Evolutionary conservation across 1,140 invertebrate species (phyloP), one percentile per base, ranked within the genome.

Genomic region (Drosophila miranda): DNA sequence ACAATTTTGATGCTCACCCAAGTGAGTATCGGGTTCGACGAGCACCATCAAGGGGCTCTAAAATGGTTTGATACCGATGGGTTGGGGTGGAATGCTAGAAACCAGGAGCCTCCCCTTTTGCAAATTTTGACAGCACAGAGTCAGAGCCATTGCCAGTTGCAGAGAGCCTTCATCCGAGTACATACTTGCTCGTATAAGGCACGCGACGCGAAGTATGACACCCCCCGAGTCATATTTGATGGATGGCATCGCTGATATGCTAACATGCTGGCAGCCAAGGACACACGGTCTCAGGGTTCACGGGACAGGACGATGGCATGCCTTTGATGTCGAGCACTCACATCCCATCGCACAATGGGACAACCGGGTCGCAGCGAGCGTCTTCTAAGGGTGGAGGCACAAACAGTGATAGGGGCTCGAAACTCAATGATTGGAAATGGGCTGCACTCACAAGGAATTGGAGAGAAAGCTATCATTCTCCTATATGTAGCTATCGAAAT

Each of bases 221-320:
- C 28, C 8, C 8, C 34, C 11, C 75, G 77, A 68, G 53, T 84
- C 62, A 82, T 87, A 87, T 87, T 87, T 87, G 82, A 87, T 87
- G 82, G 82, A 87, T 87, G 82, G 78, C 66, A 87, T 87, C 74
- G 66, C 66, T 78, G 82, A 86, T 87, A 86, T 86, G 82, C 72
- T 78, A 84, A 84, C 74, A 69, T 86, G 74, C 66, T 68, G 75
- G 69, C 82, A 78, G 78, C 70, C 70, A 69, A 67, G 67, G 69
- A 69, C 68, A 56, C 58, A 45, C 56, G 64, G 51, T 63, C 48
- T 62, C 51, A 30, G 54, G 64, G 62, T 26, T 26, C 55, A 43
- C 49, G 43, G 68, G 23, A 26, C 23, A 26, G 23, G 23, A 26
- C 59, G 50, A 21, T 14, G 34, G 34, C 60, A 42, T 70, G 60